These are phyloP conservation scores for Sphinx pinastri DNA, from an alignment of 2,888 invertebrate genomes.

Conservation along the genomic window DNA sequence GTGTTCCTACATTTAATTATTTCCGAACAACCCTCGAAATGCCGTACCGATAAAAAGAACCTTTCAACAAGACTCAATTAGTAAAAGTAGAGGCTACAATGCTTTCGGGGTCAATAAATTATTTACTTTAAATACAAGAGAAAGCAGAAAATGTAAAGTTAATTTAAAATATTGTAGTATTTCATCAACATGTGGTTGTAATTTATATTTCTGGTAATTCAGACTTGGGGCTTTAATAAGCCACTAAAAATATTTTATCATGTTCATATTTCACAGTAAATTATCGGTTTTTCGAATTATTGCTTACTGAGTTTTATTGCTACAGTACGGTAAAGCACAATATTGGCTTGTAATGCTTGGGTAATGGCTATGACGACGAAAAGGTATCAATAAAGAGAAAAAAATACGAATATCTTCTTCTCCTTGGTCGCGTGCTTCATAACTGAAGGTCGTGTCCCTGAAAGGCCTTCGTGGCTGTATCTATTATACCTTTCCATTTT, in stretches of 20 bases:
- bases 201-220: slow-evolving; percentile 3
- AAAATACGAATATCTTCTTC: too few relatives aligned
- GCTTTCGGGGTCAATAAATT: slow-evolving; percentile 57
- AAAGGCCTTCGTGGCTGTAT: too few relatives aligned
- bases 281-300: background rate
- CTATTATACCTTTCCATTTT: too few relatives aligned
- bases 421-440: too few relatives aligned
- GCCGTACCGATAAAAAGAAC: slow-evolving; percentile 51
- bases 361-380: too few relatives aligned
- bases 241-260: background rate
- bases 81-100: slow-evolving; percentile 60
- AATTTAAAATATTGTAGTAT: slow-evolving; percentile 12
- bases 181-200: slow-evolving; percentile 4
- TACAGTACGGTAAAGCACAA: background rate
- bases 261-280: background rate
- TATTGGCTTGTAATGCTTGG: too few relatives aligned
- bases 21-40: slow-evolving; percentile 57
- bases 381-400: too few relatives aligned
- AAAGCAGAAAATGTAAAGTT: slow-evolving; percentile 18
- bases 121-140: slow-evolving; percentile 52
- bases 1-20: slow-evolving; percentile 61
- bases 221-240: background rate
- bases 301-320: background rate
- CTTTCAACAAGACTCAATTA: slow-evolving; percentile 67
- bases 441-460: too few relatives aligned